Evolutionary conservation across 1,140 invertebrate species (phyloP).

Genomic region (Rhopalosiphum maidis): DNA sequence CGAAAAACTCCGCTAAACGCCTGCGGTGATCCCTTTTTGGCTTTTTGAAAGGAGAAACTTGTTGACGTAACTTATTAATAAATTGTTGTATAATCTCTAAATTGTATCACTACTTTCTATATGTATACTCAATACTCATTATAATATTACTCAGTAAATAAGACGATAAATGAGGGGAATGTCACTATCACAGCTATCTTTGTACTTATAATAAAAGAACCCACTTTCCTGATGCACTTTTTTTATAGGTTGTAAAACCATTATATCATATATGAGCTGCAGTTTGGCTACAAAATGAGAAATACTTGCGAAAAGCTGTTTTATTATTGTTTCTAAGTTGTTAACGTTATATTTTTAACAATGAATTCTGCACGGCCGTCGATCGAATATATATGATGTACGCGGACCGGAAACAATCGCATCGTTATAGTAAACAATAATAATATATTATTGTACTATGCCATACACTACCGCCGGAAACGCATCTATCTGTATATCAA

Average conservation of each 20-base stretch:
- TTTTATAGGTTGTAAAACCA: neutral
- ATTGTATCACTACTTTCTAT: neutral
- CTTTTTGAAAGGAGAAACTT: neutral
- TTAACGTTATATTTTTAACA: neutral
- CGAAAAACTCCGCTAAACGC: neutral
- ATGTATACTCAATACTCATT: neutral
- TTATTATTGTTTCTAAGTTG: neutral
- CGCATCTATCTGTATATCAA: neutral
- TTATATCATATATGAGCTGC: neutral
- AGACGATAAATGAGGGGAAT: neutral
- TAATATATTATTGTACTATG: neutral
- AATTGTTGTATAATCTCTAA: neutral
- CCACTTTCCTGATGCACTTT: neutral
- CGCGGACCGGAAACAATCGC: constrained; percentile 29
- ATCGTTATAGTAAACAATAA: neutral
- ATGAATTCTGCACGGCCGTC: neutral
- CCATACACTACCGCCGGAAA: neutral
- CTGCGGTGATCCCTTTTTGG: neutral
- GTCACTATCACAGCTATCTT: neutral
- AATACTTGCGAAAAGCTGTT: neutral
- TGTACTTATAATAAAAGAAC: too few relatives aligned
- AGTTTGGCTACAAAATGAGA: neutral
- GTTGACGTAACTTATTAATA: neutral
- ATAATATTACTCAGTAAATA: neutral
- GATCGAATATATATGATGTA: neutral